These are phyloP conservation scores for Ceratina australensis DNA, from an alignment of 1,140 invertebrate genomes.

Conservation along the genomic window DNA sequence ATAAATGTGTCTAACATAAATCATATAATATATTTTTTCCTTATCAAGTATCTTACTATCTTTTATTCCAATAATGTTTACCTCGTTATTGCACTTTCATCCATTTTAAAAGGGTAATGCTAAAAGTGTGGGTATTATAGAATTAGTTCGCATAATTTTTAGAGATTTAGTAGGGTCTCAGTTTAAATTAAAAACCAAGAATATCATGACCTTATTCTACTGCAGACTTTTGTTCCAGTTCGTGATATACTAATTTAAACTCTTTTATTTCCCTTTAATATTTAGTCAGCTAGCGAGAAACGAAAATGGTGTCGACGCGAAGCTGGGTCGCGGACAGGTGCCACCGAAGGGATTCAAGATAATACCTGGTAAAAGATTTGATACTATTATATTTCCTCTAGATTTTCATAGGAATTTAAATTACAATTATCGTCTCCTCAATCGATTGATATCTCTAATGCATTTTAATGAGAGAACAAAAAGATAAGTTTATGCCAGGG, in stretches of 20 bases:
- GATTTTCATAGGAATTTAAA: not conserved
- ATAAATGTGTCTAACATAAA: not conserved
- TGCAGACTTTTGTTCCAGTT: not conserved
- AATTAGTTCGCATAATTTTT: too few species aligned
- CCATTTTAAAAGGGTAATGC: too few species aligned
- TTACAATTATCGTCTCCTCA: too few species aligned
- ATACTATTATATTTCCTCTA: not conserved
- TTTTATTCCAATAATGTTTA: too few species aligned
- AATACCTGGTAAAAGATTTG: slow-evolving; percentile 66
- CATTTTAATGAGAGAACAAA: not conserved
- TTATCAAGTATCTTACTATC: too few species aligned
- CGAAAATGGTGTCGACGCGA: slow-evolving; percentile 76
- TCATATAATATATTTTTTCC: too few species aligned
- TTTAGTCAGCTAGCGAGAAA: slow-evolving; percentile 71
- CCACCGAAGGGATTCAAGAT: slow-evolving; percentile 86
- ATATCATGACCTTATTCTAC: not conserved
- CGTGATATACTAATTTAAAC: not conserved
- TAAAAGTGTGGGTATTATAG: too few species aligned
- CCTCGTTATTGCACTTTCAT: not conserved
- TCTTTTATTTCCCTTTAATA: not conserved
- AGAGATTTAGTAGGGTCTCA: not conserved
- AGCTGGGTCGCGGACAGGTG: slow-evolving; percentile 88
- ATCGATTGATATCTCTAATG: too few species aligned
- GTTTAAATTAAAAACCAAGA: not conserved
- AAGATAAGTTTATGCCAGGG: not conserved